These are phyloP conservation scores for Calephelis virginiensis DNA, from an alignment of 1,140 invertebrate species.

Conservation along the genomic window DNA sequence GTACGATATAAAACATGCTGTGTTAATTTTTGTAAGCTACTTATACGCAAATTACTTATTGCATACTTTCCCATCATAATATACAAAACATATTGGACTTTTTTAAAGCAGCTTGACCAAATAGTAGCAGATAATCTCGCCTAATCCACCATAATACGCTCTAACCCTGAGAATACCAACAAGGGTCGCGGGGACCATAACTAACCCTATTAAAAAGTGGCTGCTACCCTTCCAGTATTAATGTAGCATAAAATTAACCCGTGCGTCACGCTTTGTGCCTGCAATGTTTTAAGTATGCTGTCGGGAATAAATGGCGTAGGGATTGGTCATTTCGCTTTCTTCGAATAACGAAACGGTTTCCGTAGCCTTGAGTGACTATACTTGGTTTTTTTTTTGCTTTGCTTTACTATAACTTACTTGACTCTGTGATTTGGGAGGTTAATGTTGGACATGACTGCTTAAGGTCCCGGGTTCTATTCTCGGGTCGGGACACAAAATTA, in stretches of 20 bases:
- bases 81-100: slow-evolving; percentile 4
- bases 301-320: slow-evolving; percentile 28
- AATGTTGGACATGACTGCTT: too few relatives aligned
- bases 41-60: background rate
- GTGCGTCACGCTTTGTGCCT: slow-evolving; percentile 55
- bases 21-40: too few relatives aligned
- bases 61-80: background rate
- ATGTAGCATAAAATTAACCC: slow-evolving; percentile 77
- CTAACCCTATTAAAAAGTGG: slow-evolving; percentile 74
- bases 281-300: slow-evolving; percentile 52
- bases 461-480: too few relatives aligned
- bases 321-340: slow-evolving; percentile 30
- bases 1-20: too few relatives aligned
- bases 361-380: too few relatives aligned
- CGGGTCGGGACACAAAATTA: too few relatives aligned
- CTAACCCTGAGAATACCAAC: slow-evolving; percentile 51
- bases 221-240: slow-evolving; percentile 59
- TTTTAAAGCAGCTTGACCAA: slow-evolving; percentile 20
- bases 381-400: too few relatives aligned
- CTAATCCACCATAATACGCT: slow-evolving; percentile 49
- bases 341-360: background rate
- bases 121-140: slow-evolving; percentile 33
- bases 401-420: too few relatives aligned
- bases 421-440: too few relatives aligned
- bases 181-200: slow-evolving; percentile 54